Base-by-base conservation (phyloP, 2,888 invertebrate genomes). In the Macaria notata region DNA sequence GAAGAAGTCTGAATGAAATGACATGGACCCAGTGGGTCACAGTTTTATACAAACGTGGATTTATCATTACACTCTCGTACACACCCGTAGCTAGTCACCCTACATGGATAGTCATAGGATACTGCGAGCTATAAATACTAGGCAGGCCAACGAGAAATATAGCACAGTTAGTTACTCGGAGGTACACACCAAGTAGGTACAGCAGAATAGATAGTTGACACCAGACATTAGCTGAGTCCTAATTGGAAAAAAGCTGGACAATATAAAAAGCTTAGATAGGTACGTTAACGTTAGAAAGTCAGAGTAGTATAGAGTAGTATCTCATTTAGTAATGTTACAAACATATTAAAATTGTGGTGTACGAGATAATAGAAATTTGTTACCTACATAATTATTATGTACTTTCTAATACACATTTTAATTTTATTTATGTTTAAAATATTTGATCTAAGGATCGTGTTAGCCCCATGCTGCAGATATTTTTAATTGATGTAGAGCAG, bases 1-100 rank as follows among this genome's bases (percentile, higher is more conserved):
- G 79, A 72, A 71, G 70, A 83, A 88, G 86, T 86, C 86, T 86
- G 86, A 88, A 76, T 78, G 76, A 81, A 81, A 78, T 81, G 78
- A 81, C 74, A 78, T 75, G 78, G 76, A 77, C 76, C 77, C 72
- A 49, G 38, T 60, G 71, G 76, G 79, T 73, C 79, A 76, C 72
- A 65, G 75, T 79, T 79, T 79, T 79, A 69, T 79, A 77, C 69
- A 68, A 79, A 80, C 70, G 67, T 75, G 70, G 72, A 78, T 70
- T 83, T 86, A 65, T 86, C 80, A 85, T 87, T 85, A 73, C 49
- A 73, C 72, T 67, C 69, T 59, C 60, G 64, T 69, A 70, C 64
- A 54, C 63, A 64, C 49, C 54, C 50, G 30, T 43, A 36, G 44
- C 43, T 36, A 36, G 43, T 49, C 33, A 51, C 49, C 49, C 61